Percentiles rank a stretch among this genome's conserved stretches.
phyloP scores from a whole-genome alignment of 2,888 invertebrate species.

The Pseudanteris insignis region DNA sequence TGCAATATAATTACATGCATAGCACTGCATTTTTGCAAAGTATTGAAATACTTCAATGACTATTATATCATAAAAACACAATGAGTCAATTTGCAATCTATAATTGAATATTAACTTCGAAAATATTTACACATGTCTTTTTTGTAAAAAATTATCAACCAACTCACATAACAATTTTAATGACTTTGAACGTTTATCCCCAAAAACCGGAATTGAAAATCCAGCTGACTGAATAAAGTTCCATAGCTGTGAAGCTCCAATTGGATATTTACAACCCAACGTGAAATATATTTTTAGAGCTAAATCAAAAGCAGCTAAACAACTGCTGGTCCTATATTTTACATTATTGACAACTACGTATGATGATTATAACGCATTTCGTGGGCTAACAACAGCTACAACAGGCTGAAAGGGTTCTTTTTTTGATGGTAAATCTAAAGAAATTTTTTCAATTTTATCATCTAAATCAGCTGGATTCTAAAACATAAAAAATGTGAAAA shows the following conservation, averaged over 20 bases:
- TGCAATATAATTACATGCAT: not conserved
- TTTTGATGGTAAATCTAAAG: not conserved
- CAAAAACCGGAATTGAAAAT: not conserved
- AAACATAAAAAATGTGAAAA: too few relatives aligned
- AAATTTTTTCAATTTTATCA: not conserved
- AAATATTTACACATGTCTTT: not conserved
- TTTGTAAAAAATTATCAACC: not conserved
- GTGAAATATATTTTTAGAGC: not conserved
- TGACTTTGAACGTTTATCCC: not conserved
- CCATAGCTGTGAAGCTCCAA: not conserved
- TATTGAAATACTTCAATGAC: too few relatives aligned
- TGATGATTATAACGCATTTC: not conserved
- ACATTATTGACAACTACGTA: slow-evolving; percentile 3
- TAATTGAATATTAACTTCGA: too few relatives aligned
- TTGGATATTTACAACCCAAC: slow-evolving; percentile 1
- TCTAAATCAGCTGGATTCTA: not conserved
- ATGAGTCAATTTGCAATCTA: too few relatives aligned
- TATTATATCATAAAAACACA: too few relatives aligned
- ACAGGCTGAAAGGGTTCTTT: not conserved
- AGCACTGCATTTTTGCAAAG: not conserved
- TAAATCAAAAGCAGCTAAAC: not conserved
- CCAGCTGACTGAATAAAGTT: not conserved
- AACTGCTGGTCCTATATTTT: not conserved
- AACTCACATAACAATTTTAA: not conserved
- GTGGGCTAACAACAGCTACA: not conserved